A percentile compares a stretch with the other conserved stretches of the same genome.
phyloP scores from a whole-genome alignment of 2,888 invertebrate species.

The Epinotia brunnichana region DNA sequence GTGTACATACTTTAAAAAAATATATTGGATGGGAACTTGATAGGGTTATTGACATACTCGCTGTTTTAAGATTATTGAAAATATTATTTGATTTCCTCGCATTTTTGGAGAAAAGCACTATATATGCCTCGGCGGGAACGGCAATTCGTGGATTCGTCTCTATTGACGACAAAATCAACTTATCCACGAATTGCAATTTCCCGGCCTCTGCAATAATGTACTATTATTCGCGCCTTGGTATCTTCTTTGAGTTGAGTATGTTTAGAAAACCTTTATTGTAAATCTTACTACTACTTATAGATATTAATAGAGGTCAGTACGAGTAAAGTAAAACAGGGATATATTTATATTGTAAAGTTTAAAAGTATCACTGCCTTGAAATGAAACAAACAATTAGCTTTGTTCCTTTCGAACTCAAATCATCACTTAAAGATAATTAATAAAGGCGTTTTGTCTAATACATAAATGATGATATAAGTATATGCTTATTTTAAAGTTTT shows the following conservation, averaged over 20 bases:
- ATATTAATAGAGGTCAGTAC: too few species aligned
- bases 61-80: too few species aligned
- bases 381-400: not conserved
- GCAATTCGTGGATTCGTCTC: too few species aligned
- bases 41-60: too few species aligned
- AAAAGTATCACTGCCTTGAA: constrained; percentile 5
- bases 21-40: too few species aligned
- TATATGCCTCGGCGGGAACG: too few species aligned
- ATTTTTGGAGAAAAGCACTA: too few species aligned
- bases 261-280: not conserved
- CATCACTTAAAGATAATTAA: not conserved
- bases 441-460: not conserved
- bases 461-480: not conserved
- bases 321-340: not conserved
- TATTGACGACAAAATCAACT: too few species aligned
- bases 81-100: too few species aligned
- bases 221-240: not conserved
- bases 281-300: not conserved
- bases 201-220: too few species aligned
- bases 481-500: not conserved
- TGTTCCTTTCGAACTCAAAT: not conserved
- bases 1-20: too few species aligned
- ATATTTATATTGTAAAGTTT: not conserved
- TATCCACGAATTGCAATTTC: too few species aligned
- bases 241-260: not conserved